phyloP scores from a whole-genome alignment of 2,797 vertebrate species.

The Peromyscus nudipes region DNA sequence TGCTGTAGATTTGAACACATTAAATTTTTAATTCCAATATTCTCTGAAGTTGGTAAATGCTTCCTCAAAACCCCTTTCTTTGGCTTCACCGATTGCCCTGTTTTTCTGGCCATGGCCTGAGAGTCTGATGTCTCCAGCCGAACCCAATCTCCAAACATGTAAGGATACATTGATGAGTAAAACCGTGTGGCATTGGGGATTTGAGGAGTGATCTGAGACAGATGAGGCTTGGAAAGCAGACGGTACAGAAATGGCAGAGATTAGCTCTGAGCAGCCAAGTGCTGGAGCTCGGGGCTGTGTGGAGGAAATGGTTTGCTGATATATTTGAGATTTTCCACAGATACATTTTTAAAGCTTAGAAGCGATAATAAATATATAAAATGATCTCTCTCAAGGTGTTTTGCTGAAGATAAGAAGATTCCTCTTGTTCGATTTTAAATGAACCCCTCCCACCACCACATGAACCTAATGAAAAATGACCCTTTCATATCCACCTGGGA shows the following conservation, averaged over 20 bases:
- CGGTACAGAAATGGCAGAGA: background rate
- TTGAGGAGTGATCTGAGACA: background rate
- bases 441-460: background rate
- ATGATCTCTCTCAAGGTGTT: conserved; percentile 55
- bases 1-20: background rate
- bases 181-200: background rate
- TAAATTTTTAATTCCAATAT: background rate
- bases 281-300: background rate
- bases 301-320: background rate
- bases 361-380: conserved; percentile 50
- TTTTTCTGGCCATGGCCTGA: background rate
- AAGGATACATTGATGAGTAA: background rate
- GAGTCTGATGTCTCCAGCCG: background rate
- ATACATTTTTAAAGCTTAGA: background rate
- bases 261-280: background rate
- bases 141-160: background rate
- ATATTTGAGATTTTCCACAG: background rate
- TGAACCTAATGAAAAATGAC: conserved; percentile 28
- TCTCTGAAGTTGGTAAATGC: background rate
- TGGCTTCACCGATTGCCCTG: background rate
- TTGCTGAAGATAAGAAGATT: conserved; percentile 68
- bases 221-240: background rate
- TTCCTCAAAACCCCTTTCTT: background rate
- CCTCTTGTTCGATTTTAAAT: conserved; percentile 43
- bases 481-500: conserved; percentile 34